Percentiles rank a stretch among this genome's conserved stretches.
Conservation (phyloP, 2,113 vertebrate species). For the Microcebus murinus region DNA sequence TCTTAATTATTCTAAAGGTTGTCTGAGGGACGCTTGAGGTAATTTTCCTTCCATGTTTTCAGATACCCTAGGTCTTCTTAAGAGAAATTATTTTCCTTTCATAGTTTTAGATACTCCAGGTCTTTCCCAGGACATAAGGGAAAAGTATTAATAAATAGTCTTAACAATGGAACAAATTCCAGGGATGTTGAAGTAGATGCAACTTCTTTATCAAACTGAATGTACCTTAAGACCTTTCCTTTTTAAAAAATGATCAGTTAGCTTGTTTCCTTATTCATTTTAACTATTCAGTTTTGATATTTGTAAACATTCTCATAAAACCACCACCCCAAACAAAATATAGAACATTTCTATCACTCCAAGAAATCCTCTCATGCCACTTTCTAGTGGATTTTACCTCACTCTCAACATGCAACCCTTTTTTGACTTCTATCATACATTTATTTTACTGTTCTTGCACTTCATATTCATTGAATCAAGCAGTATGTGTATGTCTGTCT, state of each 20-base stretch:
- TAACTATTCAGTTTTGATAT: neutral
- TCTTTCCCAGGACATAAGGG: neutral
- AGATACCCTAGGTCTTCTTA: neutral
- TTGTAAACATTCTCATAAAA: neutral
- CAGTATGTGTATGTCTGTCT: neutral
- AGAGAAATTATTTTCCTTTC: conserved; percentile 12
- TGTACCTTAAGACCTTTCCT: neutral
- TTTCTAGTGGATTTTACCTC: neutral
- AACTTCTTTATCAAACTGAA: neutral
- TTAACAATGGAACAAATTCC: neutral
- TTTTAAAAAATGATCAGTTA: neutral
- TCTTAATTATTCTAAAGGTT: conserved; percentile 3
- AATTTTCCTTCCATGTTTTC: neutral
- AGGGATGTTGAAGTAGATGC: neutral
- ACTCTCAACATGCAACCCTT: neutral
- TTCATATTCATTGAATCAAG: neutral
- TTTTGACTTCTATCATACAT: neutral
- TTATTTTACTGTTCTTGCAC: neutral
- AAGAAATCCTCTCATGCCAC: neutral
- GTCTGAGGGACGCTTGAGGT: neutral
- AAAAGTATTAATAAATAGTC: neutral
- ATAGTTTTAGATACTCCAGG: neutral
- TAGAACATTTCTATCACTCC: neutral
- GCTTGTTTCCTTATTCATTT: neutral
- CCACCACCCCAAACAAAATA: neutral